phyloP scores from a whole-genome alignment of 2,797 vertebrate species.

The Buceros bicornis region DNA sequence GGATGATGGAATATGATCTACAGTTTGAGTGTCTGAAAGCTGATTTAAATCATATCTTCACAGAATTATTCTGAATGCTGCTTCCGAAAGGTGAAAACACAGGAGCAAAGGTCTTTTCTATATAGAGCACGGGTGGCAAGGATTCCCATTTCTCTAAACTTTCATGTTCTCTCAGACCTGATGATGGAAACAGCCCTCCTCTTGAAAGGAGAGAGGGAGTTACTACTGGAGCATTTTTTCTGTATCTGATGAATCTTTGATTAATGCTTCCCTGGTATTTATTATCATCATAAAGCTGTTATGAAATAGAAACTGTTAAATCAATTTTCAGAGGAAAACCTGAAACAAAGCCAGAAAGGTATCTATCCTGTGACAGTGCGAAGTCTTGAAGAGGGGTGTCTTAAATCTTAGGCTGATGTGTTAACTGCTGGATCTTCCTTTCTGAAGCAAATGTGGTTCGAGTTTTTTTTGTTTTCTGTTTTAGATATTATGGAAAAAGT shows the following conservation, averaged over 20 bases:
- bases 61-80: background rate
- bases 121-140: background rate
- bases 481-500: background rate
- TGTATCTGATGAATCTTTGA: constrained; percentile 1
- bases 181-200: background rate
- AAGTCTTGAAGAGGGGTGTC: background rate
- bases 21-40: background rate
- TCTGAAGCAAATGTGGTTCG: background rate
- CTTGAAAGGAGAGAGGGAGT: background rate
- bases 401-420: background rate
- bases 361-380: background rate
- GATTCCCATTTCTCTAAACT: background rate
- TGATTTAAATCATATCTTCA: background rate
- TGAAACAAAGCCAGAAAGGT: constrained; percentile 5
- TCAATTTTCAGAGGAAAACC: background rate
- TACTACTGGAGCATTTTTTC: background rate
- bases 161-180: background rate
- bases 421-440: background rate
- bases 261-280: constrained; percentile 8
- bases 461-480: background rate
- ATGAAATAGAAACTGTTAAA: constrained; percentile 8
- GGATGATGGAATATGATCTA: background rate
- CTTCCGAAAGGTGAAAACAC: background rate
- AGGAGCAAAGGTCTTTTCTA: background rate
- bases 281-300: constrained; percentile 12